These are phyloP conservation scores for Hydroisotoma schaefferi DNA, from an alignment of 2,888 invertebrate genomes.

Conservation along the genomic window DNA sequence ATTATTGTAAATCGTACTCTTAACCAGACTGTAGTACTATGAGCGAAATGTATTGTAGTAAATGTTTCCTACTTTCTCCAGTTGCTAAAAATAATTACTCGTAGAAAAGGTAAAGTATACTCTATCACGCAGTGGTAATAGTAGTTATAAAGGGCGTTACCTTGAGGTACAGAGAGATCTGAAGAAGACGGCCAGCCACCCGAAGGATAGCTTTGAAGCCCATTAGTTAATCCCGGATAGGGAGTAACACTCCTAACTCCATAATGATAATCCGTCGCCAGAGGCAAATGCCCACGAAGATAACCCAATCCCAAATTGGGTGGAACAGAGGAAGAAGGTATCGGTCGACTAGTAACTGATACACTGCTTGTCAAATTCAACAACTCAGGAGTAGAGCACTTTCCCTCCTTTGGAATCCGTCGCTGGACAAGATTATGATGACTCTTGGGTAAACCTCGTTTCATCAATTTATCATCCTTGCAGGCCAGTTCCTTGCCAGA, in stretches of 20 bases:
- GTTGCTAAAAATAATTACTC: no score
- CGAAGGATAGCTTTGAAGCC: constrained; percentile 8
- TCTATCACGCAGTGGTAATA: no score
- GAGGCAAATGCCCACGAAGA: constrained; percentile 13
- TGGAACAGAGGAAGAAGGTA: constrained; percentile 38
- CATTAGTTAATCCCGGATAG: not conserved
- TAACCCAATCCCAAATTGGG: constrained; percentile 26
- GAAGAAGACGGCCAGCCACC: constrained; percentile 15
- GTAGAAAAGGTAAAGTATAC: no score
- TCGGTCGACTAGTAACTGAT: constrained; percentile 29
- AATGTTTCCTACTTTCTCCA: no score
- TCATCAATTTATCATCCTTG: not conserved
- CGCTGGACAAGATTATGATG: not conserved
- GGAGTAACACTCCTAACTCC: constrained; percentile 11
- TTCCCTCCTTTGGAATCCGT: not conserved
- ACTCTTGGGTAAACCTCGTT: constrained; percentile 3
- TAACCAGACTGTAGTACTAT: no score
- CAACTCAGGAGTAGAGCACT: constrained; percentile 6
- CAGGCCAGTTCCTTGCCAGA: not conserved
- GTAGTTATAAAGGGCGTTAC: constrained; percentile 29
- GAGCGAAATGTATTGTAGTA: no score
- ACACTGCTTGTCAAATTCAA: not conserved
- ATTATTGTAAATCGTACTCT: no score
- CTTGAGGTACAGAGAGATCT: constrained; percentile 38
- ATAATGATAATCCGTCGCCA: constrained; percentile 22